Evolutionary conservation across 2,888 invertebrate genomes (phyloP).

Genomic region (Drosophila vallismaia): DNA sequence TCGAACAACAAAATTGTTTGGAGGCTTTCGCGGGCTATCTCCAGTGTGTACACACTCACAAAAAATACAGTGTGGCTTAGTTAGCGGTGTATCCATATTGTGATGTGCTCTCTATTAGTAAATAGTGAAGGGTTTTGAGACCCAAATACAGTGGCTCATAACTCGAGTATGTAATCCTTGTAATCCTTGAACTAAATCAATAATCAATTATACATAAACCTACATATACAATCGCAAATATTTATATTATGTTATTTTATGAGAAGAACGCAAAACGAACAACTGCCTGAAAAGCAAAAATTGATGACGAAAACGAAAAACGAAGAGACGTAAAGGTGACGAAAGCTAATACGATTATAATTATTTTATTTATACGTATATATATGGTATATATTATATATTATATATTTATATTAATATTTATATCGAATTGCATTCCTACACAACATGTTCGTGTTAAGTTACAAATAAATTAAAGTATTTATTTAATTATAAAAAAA

Average conservation of each 20-base stretch:
- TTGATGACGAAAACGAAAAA: slow-evolving; percentile 1
- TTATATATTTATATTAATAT: slow-evolving; percentile 30
- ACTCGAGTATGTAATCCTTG: slow-evolving; percentile 22
- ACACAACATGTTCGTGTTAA: slow-evolving; percentile 55
- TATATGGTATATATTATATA: slow-evolving; percentile 16
- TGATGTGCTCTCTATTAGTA: slow-evolving; percentile 67
- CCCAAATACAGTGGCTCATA: background rate
- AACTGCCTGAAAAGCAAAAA: slow-evolving; percentile 63
- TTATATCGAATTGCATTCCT: slow-evolving; percentile 70
- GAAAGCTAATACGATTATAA: slow-evolving; percentile 23
- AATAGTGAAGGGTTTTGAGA: slow-evolving; percentile 23
- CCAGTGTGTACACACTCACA: slow-evolving; percentile 9
- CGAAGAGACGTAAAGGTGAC: slow-evolving; percentile 1
- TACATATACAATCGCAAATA: slow-evolving; percentile 24
- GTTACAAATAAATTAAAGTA: slow-evolving; percentile 75
- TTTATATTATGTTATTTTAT: slow-evolving; percentile 55
- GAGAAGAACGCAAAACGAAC: slow-evolving; percentile 42
- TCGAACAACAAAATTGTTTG: slow-evolving; percentile 7
- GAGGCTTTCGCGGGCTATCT: background rate
- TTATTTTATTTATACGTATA: slow-evolving; percentile 40
- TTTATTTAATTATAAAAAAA: slow-evolving; percentile 63
- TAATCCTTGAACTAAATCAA: slow-evolving; percentile 19
- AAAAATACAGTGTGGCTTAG: slow-evolving; percentile 49
- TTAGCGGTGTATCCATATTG: slow-evolving; percentile 72
- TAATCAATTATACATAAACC: slow-evolving; percentile 20